Base-by-base conservation (phyloP, 2,797 vertebrate genomes). In the Gambelia wislizenii region DNA sequence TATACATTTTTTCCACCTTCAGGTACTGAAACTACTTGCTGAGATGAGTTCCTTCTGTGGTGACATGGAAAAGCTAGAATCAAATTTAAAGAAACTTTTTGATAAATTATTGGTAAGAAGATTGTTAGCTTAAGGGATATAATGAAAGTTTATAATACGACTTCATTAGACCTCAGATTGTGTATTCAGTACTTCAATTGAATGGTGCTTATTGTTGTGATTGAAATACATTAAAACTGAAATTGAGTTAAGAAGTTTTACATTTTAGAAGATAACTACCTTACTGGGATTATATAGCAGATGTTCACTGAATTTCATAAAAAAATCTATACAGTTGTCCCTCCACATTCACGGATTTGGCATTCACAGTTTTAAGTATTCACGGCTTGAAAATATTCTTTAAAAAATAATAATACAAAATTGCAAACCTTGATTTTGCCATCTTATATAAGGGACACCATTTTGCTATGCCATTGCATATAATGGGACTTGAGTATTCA, bases 31-130 rank as follows among this genome's bases (percentile, higher is more conserved):
- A 96, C 97, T 99, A 88, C 95, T 99, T 96, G 99, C 99, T 74
- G 99, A 99, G 96, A 99, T 99, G 99, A 99, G 98, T 96, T 98
- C 98, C 0, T 99, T 97, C 96, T 99, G 99, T 95, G 99, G 99
- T 1, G 99, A 99, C 93, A 99, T 99, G 99, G 99, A 99, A 79
- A 99, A 99, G 93, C 97, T 99, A 92, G 99, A 99, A 97, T 97
- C 98, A 93, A 99, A 99, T 95, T 97, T 99, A 95, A 98, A 97
- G 96, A 99, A 98, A 95, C 96, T 99, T 89, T 99, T 99, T 93
- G 98, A 98, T 94, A 99, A 99, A 94, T 97, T 99, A 90, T 91
- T 99, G 98, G 99, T 99, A 98, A 98, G 98, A 94, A 1, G 20
- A 80, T 75, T 39, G 36, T 83, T 2, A 49, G 0, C 74, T 86